These are phyloP conservation scores for Phocides pigmalion DNA, from an alignment of 1,140 invertebrate species.

Conservation along the genomic window DNA sequence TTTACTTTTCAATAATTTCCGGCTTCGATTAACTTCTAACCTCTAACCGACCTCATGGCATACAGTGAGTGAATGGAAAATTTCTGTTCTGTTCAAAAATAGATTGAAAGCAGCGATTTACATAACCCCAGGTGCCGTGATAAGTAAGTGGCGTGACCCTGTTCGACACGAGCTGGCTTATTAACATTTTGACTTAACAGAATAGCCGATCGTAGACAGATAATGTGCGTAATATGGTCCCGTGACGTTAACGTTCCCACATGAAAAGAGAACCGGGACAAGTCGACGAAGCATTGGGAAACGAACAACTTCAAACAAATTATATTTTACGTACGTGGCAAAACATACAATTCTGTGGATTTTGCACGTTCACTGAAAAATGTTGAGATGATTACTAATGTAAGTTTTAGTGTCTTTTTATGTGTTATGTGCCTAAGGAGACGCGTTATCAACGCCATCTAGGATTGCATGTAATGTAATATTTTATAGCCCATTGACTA, in stretches of 20 bases:
- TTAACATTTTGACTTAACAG: constrained; percentile 66
- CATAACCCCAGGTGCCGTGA: constrained; percentile 46
- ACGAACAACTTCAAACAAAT: not conserved
- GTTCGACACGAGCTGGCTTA: constrained; percentile 44
- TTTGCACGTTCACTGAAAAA: too few species aligned
- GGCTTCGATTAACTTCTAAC: constrained; percentile 7
- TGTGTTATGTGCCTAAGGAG: constrained; percentile 20
- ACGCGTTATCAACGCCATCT: constrained; percentile 51
- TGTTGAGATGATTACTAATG: too few species aligned
- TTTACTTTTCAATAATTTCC: constrained; percentile 18
- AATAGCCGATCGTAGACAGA: constrained; percentile 62
- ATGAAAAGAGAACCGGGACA: constrained; percentile 37
- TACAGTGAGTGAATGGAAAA: constrained; percentile 12
- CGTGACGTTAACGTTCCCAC: constrained; percentile 52
- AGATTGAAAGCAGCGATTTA: constrained; percentile 32
- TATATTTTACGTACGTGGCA: too few species aligned
- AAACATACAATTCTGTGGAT: too few species aligned
- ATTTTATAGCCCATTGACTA: constrained; percentile 41
- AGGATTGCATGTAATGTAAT: constrained; percentile 45
- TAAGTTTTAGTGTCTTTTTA: too few species aligned
- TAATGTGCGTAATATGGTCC: constrained; percentile 50
- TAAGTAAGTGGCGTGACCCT: constrained; percentile 50
- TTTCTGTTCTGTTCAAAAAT: constrained; percentile 28
- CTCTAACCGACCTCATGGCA: constrained; percentile 1
- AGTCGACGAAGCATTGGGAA: not conserved